These are phyloP conservation scores for Siphlonurus alternatus DNA, from an alignment of 2,888 invertebrate genomes.

Conservation along the genomic window DNA sequence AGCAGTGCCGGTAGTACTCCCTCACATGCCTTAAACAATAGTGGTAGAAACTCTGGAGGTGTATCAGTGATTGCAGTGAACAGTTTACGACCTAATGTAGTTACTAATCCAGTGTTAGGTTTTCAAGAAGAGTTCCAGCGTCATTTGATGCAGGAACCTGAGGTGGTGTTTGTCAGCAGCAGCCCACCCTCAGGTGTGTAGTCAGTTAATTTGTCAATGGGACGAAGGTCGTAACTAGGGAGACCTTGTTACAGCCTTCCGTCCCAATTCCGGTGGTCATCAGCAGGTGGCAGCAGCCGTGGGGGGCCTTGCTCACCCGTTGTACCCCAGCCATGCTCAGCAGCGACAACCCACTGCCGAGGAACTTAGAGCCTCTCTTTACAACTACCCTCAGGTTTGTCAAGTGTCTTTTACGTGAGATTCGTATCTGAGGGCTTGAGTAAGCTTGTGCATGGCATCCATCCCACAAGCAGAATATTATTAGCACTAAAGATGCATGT, in stretches of 20 bases:
- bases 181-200: background rate
- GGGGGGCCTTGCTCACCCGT: background rate
- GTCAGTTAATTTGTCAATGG: background rate
- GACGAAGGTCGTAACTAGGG: background rate
- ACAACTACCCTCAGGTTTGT: background rate
- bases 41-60: background rate
- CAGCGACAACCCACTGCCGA: background rate
- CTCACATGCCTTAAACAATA: background rate
- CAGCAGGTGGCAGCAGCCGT: background rate
- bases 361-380: background rate
- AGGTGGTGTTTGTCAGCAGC: background rate
- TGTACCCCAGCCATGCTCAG: background rate
- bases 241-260: background rate
- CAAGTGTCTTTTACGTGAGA: no score
- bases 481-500: no score
- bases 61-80: slow-evolving; percentile 8
- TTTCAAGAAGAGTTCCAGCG: slow-evolving; percentile 9
- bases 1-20: background rate
- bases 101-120: slow-evolving; percentile 4
- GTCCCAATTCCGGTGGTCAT: background rate
- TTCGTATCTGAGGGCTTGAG: no score
- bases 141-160: slow-evolving; percentile 6
- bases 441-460: no score
- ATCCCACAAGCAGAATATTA: no score
- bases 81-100: slow-evolving; percentile 1